Evolutionary conservation across 2,888 invertebrate species (phyloP), one percentile per base, ranked within the genome.

Genomic region (Chrysopilus asiliformis): DNA sequence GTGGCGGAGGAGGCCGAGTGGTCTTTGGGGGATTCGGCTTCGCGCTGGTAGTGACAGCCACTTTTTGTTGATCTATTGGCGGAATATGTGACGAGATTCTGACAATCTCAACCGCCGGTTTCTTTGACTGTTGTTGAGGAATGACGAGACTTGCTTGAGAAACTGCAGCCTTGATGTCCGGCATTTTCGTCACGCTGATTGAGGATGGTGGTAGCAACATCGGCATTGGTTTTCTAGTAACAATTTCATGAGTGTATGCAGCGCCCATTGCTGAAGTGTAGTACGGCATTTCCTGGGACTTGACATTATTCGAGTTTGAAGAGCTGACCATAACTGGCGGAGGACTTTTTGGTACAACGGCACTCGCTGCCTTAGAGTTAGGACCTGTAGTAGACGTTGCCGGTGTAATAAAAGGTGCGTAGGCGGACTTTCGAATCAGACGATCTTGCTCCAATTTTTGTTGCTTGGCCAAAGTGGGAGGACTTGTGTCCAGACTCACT

Each of bases 1-100:
- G 70, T 6, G 70, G 66, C 15, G 71, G 71, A 39, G 67, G 66
- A 3, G 70, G 65, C 36, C 68, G 51, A 6, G 49, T 46, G 5
- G 47, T 46, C 48, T 66, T 66, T 5, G 52, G 49, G 28, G 49
- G 39, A 14, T 42, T 53, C 7, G 42, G 42, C 31, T 48, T 49
- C 15, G 41, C 43, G 16, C 42, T 42, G 20, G 39, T 43, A 4
- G 39, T 44, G n/a, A 44, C 17, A 4, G 38, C 18, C 4, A 40
- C 5, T 3, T 34, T 32, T 34, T 45, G 43, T 24, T 44, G 43
- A 27, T 47, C 45, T 17, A 42, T 36, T n/a, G 46, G 32, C 4
- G 51, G 48, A 27, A 45, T 47, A 27, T 42, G 46, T 13, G 51
- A 42, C 4, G 51, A 49, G 26, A 59, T 45, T n/a, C 57, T 48